phyloP scores from a whole-genome alignment of 2,797 vertebrate genomes.

The Dicrostonyx torquatus region DNA sequence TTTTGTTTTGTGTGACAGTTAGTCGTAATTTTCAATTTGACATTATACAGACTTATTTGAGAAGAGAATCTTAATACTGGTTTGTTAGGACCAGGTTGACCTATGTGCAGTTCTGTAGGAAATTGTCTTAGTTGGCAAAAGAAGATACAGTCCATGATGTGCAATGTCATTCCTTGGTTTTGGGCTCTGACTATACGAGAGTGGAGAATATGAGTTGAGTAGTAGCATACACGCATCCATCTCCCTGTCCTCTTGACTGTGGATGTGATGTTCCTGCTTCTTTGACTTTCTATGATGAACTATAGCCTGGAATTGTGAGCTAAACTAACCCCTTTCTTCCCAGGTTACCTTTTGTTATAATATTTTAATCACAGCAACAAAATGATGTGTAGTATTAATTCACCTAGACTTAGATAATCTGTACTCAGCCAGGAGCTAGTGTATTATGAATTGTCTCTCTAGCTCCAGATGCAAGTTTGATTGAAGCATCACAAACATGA shows the following conservation, averaged over 20 bases:
- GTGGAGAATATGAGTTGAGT: neutral
- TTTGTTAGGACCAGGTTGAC: neutral
- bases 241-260: neutral
- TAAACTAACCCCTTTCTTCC: neutral
- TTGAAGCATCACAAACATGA: neutral
- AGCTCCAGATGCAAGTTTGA: neutral
- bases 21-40: neutral
- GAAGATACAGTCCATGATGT: neutral
- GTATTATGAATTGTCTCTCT: neutral
- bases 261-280: neutral
- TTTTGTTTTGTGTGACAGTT: slow-evolving; percentile 2
- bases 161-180: neutral
- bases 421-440: neutral
- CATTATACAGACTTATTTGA: neutral
- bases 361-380: neutral
- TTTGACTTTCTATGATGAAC: neutral
- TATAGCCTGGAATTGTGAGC: neutral
- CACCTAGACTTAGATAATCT: neutral
- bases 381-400: neutral
- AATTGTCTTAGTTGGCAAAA: neutral
- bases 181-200: neutral
- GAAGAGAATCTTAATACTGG: neutral
- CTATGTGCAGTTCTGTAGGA: too few species aligned
- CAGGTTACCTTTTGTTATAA: neutral
- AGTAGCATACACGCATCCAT: neutral